Conservation (phyloP, 2,113 vertebrate genomes). For the Silurus meridionalis region DNA sequence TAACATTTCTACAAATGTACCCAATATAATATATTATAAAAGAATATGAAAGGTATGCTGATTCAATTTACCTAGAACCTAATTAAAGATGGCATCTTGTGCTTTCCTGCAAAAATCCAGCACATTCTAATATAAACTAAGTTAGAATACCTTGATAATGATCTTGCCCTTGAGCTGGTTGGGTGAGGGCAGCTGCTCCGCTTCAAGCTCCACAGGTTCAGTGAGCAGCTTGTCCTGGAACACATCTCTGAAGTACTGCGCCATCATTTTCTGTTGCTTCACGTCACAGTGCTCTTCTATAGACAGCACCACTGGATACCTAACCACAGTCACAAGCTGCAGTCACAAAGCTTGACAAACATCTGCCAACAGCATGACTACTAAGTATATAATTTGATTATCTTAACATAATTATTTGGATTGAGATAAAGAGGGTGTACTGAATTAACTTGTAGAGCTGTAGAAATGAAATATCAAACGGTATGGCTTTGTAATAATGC, state of each 20-base stretch:
- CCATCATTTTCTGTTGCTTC: constrained; percentile 94
- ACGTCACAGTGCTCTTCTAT: constrained; percentile 92
- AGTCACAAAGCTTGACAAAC: not conserved
- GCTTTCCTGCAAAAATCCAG: not conserved
- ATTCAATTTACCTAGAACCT: not conserved
- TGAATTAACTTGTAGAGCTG: not conserved
- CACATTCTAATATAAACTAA: not conserved
- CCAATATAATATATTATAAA: not conserved
- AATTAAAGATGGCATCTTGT: too few species aligned
- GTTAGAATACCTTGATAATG: constrained; percentile 83
- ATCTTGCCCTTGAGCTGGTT: constrained; percentile 91
- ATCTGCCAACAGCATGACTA: not conserved
- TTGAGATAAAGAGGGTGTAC: not conserved
- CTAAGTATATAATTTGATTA: not conserved
- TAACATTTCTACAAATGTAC: too few species aligned
- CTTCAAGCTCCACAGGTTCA: constrained; percentile 83
- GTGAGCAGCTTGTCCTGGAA: constrained; percentile 85
- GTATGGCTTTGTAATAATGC: not conserved
- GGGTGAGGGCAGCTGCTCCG: constrained; percentile 92
- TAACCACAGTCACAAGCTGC: constrained; percentile 55
- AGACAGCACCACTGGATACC: constrained; percentile 91
- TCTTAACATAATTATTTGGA: not conserved
- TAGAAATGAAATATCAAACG: not conserved
- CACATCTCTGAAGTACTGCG: constrained; percentile 85
- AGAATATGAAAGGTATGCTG: not conserved